Evolutionary conservation across 2,113 vertebrate genomes (phyloP).

Genomic region (Lonchura striata): DNA sequence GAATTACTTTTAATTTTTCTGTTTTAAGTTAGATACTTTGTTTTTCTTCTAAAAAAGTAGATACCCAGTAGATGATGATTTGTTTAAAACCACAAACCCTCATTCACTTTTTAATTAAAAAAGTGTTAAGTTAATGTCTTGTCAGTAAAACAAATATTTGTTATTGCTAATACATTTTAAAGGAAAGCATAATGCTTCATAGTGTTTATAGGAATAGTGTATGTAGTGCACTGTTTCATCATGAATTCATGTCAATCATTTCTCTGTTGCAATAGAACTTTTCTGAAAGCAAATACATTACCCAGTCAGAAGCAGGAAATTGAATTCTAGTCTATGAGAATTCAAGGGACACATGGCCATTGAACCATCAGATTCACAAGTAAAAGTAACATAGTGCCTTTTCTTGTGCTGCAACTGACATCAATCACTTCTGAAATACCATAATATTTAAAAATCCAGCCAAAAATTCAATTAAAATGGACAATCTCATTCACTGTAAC

Average conservation of each 20-base stretch:
- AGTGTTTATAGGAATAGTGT: neutral
- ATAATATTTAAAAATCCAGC: neutral
- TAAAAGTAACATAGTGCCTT: neutral
- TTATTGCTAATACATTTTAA: constrained; percentile 38
- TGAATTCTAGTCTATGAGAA: neutral
- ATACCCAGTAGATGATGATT: neutral
- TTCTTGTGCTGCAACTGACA: neutral
- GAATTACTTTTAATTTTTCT: constrained; percentile 22
- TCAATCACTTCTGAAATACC: neutral
- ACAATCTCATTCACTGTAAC: fast-evolving
- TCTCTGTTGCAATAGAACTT: neutral
- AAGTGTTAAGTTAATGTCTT: constrained; percentile 23
- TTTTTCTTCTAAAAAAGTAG: neutral
- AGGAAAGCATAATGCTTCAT: neutral
- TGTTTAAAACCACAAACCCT: constrained; percentile 36
- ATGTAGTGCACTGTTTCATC: neutral
- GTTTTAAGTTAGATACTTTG: constrained; percentile 1
- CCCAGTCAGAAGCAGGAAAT: neutral
- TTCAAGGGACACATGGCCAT: neutral
- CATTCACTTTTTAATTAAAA: constrained; percentile 57
- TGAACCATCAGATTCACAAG: neutral
- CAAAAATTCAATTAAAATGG: neutral
- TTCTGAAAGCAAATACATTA: constrained; percentile 16
- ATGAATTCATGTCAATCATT: neutral
- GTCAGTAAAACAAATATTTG: constrained; percentile 58